Evolutionary conservation across 2,888 invertebrate species (phyloP), one percentile per base, ranked within the genome.

Genomic region (Tenthredo livida): DNA sequence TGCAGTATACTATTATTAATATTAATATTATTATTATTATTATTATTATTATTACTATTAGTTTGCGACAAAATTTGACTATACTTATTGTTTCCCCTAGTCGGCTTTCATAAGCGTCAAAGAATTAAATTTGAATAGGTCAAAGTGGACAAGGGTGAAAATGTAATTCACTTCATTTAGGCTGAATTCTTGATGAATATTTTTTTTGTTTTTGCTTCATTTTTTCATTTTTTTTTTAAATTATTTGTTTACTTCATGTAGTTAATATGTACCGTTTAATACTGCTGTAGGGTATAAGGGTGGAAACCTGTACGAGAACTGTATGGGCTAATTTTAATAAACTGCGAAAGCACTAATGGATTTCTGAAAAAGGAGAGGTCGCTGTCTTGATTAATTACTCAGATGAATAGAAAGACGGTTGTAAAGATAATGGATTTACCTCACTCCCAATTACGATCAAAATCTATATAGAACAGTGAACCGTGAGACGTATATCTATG

Each of bases 311-410:
- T 1, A 17, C 15, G 67, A 33, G 17, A 10, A 37, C 7, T n/a
- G 1, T 29, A 29, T 9, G n/a, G 17, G n/a, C 1, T 29, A n/a
- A 70, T 70, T 70, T 33, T 70, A 70, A 70, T 70, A 70, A 37
- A 37, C 33, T n/a, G n/a, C 43, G 72, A 72, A 6, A 37, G 40
- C 43, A 43, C 37, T 72, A 72, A 72, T 43, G 72, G 43, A 72
- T 72, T 72, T 72, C 21, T 37, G 12, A 40, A 72, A 72, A 43
- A 21, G 10, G 21, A n/a, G 21, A 43, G 40, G 43, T 43, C 25
- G 43, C 21, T 43, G n/a, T 72, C 72, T 72, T 29, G 72, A 70
- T 70, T n/a, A 70, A 37, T 70, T 70, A 70, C 10, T n/a, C 17
- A 70, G 70, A 70, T 70, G n/a, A 37, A 70, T 37, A 37, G n/a